Percentiles rank a stretch among this genome's conserved stretches.
Evolutionary conservation across 2,113 vertebrate genomes (phyloP).

Genomic region (Oreochromis tanganicae): DNA sequence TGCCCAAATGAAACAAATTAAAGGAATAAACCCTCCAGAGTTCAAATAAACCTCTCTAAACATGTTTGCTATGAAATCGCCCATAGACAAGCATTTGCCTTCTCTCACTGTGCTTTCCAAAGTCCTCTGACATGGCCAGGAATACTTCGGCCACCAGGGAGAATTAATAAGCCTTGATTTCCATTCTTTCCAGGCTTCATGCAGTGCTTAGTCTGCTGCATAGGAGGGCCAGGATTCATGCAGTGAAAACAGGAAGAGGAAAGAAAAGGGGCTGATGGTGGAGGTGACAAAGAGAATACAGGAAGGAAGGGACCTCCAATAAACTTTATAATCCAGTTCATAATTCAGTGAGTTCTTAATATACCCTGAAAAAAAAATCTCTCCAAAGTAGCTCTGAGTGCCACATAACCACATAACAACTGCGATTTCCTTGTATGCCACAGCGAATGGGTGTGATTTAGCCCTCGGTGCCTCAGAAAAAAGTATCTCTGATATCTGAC

Average conservation of each 20-base stretch:
- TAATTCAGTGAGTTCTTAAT: constrained; percentile 27
- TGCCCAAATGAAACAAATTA: constrained; percentile 52
- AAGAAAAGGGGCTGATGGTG: neutral
- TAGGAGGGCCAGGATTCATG: constrained; percentile 6
- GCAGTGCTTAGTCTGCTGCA: constrained; percentile 49
- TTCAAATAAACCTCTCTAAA: constrained; percentile 33
- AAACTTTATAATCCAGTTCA: constrained; percentile 44
- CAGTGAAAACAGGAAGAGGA: neutral
- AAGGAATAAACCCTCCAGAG: constrained; percentile 33
- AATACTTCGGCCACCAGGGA: constrained; percentile 20
- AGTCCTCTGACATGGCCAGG: constrained; percentile 8
- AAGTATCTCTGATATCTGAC: constrained; percentile 59
- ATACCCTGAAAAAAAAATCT: neutral
- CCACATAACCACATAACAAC: neutral
- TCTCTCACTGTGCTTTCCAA: constrained; percentile 8
- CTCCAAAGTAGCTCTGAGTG: neutral
- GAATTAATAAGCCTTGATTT: constrained; percentile 70
- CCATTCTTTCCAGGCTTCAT: constrained; percentile 44
- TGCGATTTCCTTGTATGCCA: neutral
- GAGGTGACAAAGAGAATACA: neutral
- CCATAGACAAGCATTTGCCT: neutral
- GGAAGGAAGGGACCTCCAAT: constrained; percentile 14
- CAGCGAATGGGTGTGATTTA: constrained; percentile 10
- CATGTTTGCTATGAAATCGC: constrained; percentile 7
- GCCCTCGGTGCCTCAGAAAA: constrained; percentile 2